phyloP scores from a whole-genome alignment of 2,888 invertebrate genomes.

The Drosophila meridionalis region DNA sequence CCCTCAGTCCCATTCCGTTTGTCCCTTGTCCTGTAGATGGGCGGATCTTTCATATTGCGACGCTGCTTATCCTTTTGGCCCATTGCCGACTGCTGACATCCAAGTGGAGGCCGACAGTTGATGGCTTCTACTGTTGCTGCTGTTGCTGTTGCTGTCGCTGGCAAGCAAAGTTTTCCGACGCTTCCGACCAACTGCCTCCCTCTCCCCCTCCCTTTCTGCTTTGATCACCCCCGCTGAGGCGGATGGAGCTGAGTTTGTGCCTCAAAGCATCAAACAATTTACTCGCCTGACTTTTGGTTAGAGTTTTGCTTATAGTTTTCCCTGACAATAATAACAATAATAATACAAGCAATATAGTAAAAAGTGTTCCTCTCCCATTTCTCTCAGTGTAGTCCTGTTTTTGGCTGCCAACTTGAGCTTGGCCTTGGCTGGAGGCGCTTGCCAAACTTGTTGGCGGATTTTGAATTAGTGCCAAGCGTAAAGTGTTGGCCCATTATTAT shows the following conservation, averaged over 20 bases:
- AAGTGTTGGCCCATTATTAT: conserved; percentile 85
- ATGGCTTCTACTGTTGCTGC: conserved; percentile 40
- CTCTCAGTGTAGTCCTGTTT: conserved; percentile 42
- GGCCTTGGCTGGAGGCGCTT: conserved; percentile 43
- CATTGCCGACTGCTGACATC: conserved; percentile 47
- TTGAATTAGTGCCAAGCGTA: conserved; percentile 83
- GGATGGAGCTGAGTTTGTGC: conserved; percentile 43
- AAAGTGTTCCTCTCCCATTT: conserved; percentile 54
- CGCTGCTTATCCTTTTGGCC: conserved; percentile 55
- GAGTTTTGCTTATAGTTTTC: conserved; percentile 58
- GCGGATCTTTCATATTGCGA: conserved; percentile 53
- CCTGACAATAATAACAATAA: conserved; percentile 53
- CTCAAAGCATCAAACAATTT: conserved; percentile 69
- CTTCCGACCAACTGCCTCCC: conserved; percentile 49
- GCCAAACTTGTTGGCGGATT: conserved; percentile 61
- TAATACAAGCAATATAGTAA: conserved; percentile 47
- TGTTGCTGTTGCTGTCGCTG: conserved; percentile 24
- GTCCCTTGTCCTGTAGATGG: conserved; percentile 6
- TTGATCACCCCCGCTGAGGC: conserved; percentile 14
- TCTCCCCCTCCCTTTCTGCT: not conserved
- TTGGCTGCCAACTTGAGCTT: conserved; percentile 33
- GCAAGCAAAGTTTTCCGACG: conserved; percentile 68
- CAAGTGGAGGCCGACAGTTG: conserved; percentile 52
- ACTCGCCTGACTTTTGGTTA: conserved; percentile 59
- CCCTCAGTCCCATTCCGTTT: no score